Percentiles rank a stretch among this genome's conserved stretches.
These are phyloP conservation scores for Reticulitermes speratus DNA, from an alignment of 1,140 invertebrate species.

Conservation along the genomic window DNA sequence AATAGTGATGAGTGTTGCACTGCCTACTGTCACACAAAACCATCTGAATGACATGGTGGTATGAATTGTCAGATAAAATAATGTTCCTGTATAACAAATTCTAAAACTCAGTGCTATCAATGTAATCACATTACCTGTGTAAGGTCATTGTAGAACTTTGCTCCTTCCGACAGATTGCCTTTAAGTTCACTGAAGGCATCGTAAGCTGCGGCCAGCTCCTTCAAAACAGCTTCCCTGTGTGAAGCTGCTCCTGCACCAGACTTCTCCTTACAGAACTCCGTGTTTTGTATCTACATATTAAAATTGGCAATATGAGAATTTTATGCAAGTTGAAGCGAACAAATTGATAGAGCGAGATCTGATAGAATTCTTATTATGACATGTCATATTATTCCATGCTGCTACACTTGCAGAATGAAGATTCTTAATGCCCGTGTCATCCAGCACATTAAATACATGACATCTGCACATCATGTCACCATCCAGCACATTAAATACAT, in stretches of 20 bases:
- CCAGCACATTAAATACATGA: too few species aligned
- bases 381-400: too few species aligned
- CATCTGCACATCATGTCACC: too few species aligned
- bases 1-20: too few species aligned
- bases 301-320: not conserved
- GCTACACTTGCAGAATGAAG: too few species aligned
- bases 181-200: conserved; percentile 90
- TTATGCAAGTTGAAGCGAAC: not conserved
- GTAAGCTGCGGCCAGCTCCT: conserved; percentile 82
- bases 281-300: conserved; percentile 61
- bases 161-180: conserved; percentile 89
- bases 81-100: conserved; percentile 18
- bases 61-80: too few species aligned
- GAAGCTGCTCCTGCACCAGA: conserved; percentile 58
- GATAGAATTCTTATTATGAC: too few species aligned
- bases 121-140: conserved; percentile 61
- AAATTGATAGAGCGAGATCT: too few species aligned
- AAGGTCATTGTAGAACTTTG: conserved; percentile 98
- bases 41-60: too few species aligned
- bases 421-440: too few species aligned
- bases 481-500: too few species aligned
- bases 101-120: conserved; percentile 52
- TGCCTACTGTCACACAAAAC: too few species aligned
- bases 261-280: conserved; percentile 71
- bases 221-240: conserved; percentile 74